Conservation (phyloP, 2,888 invertebrate species). For the Cephus nigrinus region DNA sequence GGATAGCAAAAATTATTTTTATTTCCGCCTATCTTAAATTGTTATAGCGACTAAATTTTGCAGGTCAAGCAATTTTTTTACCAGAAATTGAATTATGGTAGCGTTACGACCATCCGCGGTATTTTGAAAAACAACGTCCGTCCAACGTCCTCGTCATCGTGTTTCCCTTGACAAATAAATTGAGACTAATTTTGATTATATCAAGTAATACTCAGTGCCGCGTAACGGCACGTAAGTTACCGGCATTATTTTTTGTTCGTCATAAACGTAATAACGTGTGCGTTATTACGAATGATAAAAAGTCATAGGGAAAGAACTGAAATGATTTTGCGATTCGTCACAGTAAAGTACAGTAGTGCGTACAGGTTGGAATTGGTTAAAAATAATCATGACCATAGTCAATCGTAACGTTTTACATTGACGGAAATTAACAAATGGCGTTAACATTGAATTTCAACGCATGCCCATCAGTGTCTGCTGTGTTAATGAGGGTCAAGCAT, state of each 20-base stretch:
- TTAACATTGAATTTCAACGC: not conserved
- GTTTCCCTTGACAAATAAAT: conserved; percentile 31
- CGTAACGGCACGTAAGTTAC: not conserved
- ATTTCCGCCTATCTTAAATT: not conserved
- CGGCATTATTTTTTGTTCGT: not conserved
- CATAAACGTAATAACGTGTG: not conserved
- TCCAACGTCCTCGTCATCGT: conserved; percentile 12
- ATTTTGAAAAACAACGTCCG: conserved; percentile 7
- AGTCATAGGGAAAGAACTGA: not conserved
- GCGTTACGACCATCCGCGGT: conserved; percentile 1
- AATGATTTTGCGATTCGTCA: not conserved
- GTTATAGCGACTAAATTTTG: not conserved
- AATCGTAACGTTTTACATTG: too few species aligned
- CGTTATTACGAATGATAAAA: not conserved
- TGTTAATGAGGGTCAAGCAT: not conserved
- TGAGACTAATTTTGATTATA: conserved; percentile 11
- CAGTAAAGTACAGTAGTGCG: not conserved
- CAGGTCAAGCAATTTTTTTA: not conserved
- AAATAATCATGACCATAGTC: not conserved
- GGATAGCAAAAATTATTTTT: not conserved
- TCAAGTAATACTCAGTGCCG: not conserved
- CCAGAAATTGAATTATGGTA: conserved; percentile 15
- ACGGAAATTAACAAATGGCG: not conserved
- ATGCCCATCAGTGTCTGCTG: not conserved
- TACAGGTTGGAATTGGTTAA: not conserved